phyloP scores from a whole-genome alignment of 2,113 vertebrate species.

The Sisor rabdophorus region DNA sequence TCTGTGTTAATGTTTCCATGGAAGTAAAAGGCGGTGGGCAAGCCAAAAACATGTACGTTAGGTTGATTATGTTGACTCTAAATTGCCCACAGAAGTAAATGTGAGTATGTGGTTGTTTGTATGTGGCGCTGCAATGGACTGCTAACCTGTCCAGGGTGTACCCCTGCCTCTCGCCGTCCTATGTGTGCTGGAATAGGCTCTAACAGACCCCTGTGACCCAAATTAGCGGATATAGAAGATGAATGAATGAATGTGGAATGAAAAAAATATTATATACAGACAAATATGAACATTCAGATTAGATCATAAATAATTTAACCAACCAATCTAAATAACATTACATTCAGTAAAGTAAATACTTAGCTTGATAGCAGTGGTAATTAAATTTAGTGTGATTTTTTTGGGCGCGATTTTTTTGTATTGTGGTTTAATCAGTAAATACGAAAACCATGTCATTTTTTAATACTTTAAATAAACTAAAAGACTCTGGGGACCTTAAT shows the following conservation, averaged over 20 bases:
- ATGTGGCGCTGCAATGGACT: too few relatives aligned
- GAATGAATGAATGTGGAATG: conserved; percentile 38
- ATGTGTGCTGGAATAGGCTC: too few relatives aligned
- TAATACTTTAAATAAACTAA: background rate
- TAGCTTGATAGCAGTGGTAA: background rate
- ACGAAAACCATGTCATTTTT: background rate
- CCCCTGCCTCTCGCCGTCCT: too few relatives aligned
- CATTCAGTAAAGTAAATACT: background rate
- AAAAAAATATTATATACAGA: background rate
- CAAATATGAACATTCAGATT: background rate
- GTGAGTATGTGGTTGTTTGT: too few relatives aligned
- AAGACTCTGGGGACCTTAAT: background rate
- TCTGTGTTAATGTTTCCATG: conserved; percentile 41
- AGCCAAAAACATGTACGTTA: conserved; percentile 47
- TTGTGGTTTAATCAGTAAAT: background rate
- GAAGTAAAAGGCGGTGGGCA: conserved; percentile 17
- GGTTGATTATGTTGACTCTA: too few relatives aligned
- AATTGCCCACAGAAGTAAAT: too few relatives aligned
- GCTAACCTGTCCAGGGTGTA: too few relatives aligned
- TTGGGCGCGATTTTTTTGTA: background rate
- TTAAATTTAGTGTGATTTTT: background rate
- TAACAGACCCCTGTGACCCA: too few relatives aligned
- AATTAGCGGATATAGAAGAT: too few relatives aligned
- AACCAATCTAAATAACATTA: background rate
- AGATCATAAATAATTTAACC: conserved; percentile 1